These are phyloP conservation scores for Stigmatopora nigra DNA, from an alignment of 2,113 vertebrate species.

Conservation along the genomic window DNA sequence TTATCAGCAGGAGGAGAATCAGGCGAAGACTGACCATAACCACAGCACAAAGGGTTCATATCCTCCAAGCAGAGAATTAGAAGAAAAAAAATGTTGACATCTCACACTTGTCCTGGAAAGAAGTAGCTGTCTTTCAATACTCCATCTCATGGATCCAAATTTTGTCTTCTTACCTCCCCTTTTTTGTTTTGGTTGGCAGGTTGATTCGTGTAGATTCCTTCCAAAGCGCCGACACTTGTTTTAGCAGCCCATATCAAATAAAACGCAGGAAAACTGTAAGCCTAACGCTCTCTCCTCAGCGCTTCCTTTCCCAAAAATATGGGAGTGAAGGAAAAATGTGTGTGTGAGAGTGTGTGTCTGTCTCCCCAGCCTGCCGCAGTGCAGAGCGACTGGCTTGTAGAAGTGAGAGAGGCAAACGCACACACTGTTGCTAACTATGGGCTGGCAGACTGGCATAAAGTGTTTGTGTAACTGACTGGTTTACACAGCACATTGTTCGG, in stretches of 20 bases:
- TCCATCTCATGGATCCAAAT: constrained; percentile 51
- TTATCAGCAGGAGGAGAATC: constrained; percentile 23
- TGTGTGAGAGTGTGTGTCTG: constrained; percentile 48
- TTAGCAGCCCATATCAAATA: constrained; percentile 18
- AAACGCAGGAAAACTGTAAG: constrained; percentile 2
- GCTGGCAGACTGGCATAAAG: constrained; percentile 66
- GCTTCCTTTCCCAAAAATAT: constrained; percentile 55
- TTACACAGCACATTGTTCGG: neutral
- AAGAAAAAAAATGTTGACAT: constrained; percentile 32
- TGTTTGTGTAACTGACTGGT: constrained; percentile 22
- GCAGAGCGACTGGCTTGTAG: constrained; percentile 67
- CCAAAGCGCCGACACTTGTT: constrained; percentile 42
- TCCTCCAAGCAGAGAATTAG: constrained; percentile 29
- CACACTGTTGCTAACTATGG: constrained; percentile 68
- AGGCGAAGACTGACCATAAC: constrained; percentile 28
- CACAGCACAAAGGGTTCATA: constrained; percentile 38
- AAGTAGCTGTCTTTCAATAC: constrained; percentile 42
- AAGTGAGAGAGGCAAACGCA: constrained; percentile 66
- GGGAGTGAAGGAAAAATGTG: constrained; percentile 54
- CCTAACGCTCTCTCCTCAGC: constrained; percentile 51
- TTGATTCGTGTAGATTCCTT: constrained; percentile 45
- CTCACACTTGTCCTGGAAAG: constrained; percentile 35
- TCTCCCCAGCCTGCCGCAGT: constrained; percentile 66
- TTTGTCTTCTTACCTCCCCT: constrained; percentile 33
- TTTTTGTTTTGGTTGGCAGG: constrained; percentile 25